Percentiles rank a stretch among this genome's conserved stretches.
Conservation (phyloP, 1,140 invertebrate genomes). For the Carposina sasakii region DNA sequence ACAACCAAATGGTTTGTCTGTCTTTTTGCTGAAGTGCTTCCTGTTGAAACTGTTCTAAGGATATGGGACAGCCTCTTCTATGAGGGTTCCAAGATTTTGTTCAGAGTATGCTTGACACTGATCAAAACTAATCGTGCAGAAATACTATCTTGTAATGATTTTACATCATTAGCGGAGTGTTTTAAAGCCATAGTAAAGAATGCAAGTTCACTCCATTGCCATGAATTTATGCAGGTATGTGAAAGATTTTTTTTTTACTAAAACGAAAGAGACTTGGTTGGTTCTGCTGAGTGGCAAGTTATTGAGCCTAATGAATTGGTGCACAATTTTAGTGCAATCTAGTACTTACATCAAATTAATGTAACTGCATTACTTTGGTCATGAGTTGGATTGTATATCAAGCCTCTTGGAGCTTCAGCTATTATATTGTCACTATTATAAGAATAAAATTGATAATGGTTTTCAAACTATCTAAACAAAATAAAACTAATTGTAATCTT, state of each 20-base stretch:
- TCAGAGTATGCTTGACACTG: constrained; percentile 89
- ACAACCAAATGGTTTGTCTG: constrained; percentile 97
- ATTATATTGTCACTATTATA: too few species aligned
- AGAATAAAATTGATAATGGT: too few species aligned
- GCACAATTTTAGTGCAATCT: too few species aligned
- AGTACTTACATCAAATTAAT: too few species aligned
- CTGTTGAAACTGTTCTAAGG: constrained; percentile 91
- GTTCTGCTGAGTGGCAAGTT: too few species aligned
- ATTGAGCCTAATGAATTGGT: too few species aligned
- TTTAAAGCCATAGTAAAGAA: constrained; percentile 85
- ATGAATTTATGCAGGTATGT: constrained; percentile 87
- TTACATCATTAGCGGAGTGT: constrained; percentile 81
- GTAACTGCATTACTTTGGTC: too few species aligned
- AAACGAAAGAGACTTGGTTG: too few species aligned
- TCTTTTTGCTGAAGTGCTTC: constrained; percentile 91
- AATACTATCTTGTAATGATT: constrained; percentile 83
- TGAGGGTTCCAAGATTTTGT: constrained; percentile 90
- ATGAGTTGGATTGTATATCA: too few species aligned
- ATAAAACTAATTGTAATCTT: constrained; percentile 28
- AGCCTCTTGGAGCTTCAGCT: too few species aligned
- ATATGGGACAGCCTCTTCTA: constrained; percentile 97
- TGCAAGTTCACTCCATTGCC: constrained; percentile 83
- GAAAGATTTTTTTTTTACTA: too few species aligned
- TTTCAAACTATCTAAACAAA: constrained; percentile 5
- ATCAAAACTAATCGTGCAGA: constrained; percentile 81